Conservation (phyloP, 2,113 vertebrate genomes). For the Xiphophorus couchianus region DNA sequence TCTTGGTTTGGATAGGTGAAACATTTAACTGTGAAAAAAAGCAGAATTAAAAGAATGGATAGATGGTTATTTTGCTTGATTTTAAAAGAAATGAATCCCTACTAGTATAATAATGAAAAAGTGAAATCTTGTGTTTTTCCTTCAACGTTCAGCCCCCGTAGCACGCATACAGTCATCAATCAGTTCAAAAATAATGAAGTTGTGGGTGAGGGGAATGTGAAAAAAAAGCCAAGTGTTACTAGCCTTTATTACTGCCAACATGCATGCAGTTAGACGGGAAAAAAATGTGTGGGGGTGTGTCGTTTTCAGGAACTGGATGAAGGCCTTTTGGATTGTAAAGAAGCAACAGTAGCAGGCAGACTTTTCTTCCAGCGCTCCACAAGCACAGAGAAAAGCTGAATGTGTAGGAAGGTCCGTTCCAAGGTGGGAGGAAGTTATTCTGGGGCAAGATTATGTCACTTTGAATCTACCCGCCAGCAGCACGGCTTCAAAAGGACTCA, state of each 20-base stretch:
- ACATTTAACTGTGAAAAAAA: no score
- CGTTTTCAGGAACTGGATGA: conserved; percentile 24
- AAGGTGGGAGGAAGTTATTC: conserved; percentile 56
- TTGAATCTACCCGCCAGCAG: conserved; percentile 51
- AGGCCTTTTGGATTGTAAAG: conserved; percentile 19
- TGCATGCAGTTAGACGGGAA: not conserved
- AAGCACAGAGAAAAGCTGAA: conserved; percentile 29
- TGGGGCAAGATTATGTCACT: conserved; percentile 65
- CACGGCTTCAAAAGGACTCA: conserved; percentile 55
- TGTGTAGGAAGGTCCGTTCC: conserved; percentile 45
- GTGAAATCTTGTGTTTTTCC: not conserved
- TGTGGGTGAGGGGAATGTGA: conserved; percentile 8
- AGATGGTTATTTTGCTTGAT: not conserved
- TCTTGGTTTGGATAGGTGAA: no score
- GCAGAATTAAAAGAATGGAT: no score
- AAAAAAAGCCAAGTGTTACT: not conserved
- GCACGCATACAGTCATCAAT: not conserved
- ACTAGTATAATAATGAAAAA: not conserved
- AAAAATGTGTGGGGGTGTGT: not conserved
- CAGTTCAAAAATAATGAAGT: conserved; percentile 11
- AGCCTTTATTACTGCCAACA: conserved; percentile 20
- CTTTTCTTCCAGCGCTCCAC: not conserved
- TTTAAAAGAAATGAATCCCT: not conserved
- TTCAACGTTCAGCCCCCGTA: conserved; percentile 1
- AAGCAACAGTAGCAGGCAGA: conserved; percentile 24